Evolutionary conservation across 2,113 vertebrate genomes (phyloP).

Genomic region (Narcine bancroftii): DNA sequence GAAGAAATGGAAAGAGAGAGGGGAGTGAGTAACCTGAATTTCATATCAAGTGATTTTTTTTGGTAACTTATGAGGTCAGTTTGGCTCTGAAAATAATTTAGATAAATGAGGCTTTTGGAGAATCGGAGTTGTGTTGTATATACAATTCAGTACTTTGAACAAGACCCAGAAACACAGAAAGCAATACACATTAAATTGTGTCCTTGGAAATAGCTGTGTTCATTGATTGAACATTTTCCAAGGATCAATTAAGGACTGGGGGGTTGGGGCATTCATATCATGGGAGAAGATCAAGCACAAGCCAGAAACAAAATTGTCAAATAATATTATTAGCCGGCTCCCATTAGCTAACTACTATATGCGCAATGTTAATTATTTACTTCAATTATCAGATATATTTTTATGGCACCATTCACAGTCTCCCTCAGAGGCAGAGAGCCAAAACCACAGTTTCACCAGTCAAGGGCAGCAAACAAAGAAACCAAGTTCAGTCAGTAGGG

Average conservation of each 20-base stretch:
- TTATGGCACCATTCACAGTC: background rate
- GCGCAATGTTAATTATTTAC: constrained; percentile 16
- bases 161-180: background rate
- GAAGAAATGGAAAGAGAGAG: no score
- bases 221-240: background rate
- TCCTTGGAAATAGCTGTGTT: background rate
- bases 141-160: background rate
- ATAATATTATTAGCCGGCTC: background rate
- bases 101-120: no score
- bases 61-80: no score
- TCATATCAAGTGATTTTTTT: no score
- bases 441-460: background rate
- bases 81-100: no score
- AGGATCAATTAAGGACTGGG: background rate
- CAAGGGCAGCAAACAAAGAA: background rate
- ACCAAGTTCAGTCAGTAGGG: background rate
- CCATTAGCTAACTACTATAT: background rate
- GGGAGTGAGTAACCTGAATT: no score
- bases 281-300: background rate
- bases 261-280: no score
- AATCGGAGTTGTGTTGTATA: no score
- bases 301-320: background rate
- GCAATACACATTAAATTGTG: background rate
- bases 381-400: background rate
- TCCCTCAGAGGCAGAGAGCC: background rate